These are phyloP conservation scores for Holacanthus passer DNA, from an alignment of 2,113 vertebrate genomes.

Conservation along the genomic window DNA sequence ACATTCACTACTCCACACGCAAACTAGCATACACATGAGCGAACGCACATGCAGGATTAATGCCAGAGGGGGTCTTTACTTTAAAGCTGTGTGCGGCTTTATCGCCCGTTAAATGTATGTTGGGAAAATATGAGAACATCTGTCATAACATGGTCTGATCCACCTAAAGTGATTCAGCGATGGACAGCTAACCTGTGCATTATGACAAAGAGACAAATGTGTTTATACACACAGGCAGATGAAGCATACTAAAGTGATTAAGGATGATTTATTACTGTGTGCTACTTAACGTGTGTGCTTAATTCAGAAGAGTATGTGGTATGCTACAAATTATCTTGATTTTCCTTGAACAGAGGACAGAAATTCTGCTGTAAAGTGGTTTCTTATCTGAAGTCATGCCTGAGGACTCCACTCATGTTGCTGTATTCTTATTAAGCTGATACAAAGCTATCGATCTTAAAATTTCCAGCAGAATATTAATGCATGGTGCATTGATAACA, in stretches of 20 bases:
- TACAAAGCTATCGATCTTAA: slow-evolving; percentile 9
- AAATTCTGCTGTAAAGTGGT: not conserved
- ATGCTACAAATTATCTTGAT: not conserved
- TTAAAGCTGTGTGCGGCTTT: slow-evolving; percentile 47
- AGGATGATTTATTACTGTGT: slow-evolving; percentile 18
- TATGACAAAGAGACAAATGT: slow-evolving; percentile 22
- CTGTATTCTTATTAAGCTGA: slow-evolving; percentile 24
- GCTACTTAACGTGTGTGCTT: not conserved
- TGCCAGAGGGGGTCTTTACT: slow-evolving; percentile 52
- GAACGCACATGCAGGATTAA: slow-evolving; percentile 61
- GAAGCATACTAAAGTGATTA: not conserved
- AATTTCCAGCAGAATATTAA: not conserved
- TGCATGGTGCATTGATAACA: not conserved
- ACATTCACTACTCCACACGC: slow-evolving; percentile 68
- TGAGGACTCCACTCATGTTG: not conserved
- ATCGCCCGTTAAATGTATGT: slow-evolving; percentile 74
- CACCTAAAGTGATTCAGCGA: slow-evolving; percentile 29
- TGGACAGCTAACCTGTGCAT: not conserved
- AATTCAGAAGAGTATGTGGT: not conserved
- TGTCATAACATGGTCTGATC: slow-evolving; percentile 58
- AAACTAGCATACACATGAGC: slow-evolving; percentile 75
- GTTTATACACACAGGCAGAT: slow-evolving; percentile 8
- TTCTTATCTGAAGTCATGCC: slow-evolving; percentile 19
- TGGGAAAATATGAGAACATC: slow-evolving; percentile 72
- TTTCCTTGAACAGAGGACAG: not conserved